These are phyloP conservation scores for Sardina pilchardus DNA, from an alignment of 2,113 vertebrate species.

Conservation along the genomic window DNA sequence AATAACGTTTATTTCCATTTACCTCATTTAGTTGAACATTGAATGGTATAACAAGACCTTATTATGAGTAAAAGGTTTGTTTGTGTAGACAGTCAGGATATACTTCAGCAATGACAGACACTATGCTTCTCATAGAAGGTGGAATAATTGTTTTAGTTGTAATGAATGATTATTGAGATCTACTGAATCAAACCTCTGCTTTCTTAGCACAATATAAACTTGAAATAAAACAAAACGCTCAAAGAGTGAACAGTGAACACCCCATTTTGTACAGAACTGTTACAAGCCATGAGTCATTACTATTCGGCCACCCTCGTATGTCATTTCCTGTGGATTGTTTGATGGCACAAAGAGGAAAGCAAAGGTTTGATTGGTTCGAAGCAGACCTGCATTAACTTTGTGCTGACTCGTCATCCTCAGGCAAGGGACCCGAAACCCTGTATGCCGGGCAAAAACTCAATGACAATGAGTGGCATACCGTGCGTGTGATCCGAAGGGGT, in stretches of 20 bases:
- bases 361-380: slow-evolving; percentile 70
- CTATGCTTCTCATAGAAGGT: not conserved
- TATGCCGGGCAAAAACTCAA: slow-evolving; percentile 99
- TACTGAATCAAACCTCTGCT: slow-evolving; percentile 72
- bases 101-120: not conserved
- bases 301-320: not conserved
- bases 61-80: slow-evolving; percentile 61
- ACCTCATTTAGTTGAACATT: slow-evolving; percentile 10
- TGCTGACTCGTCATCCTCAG: slow-evolving; percentile 80
- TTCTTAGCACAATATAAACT: slow-evolving; percentile 36
- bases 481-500: slow-evolving; percentile 94
- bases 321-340: not conserved
- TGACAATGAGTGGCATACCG: slow-evolving; percentile 99
- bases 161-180: not conserved
- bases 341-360: slow-evolving; percentile 51
- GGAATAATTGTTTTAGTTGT: not conserved
- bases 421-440: slow-evolving; percentile 98
- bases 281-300: not conserved
- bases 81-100: slow-evolving; percentile 2
- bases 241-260: not conserved
- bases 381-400: slow-evolving; percentile 75
- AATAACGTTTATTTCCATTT: not conserved
- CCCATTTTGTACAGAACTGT: not conserved
- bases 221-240: not conserved
- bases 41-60: slow-evolving; percentile 52